Percentiles rank a stretch among this genome's conserved stretches.
Evolutionary conservation across 2,888 invertebrate species (phyloP).

Genomic region (Andrena praecox): DNA sequence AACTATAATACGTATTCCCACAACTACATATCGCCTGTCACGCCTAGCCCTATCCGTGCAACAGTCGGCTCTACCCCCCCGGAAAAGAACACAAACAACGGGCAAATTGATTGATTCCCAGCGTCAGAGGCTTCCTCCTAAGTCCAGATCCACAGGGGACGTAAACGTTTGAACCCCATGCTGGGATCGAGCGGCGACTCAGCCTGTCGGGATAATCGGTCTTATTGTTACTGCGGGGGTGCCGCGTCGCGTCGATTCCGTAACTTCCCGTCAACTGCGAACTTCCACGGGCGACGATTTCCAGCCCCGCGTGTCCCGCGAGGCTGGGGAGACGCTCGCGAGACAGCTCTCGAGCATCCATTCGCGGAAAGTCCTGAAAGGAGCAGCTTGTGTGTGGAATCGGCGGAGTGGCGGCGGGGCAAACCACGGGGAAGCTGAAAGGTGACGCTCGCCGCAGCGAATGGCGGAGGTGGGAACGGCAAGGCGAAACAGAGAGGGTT

Average conservation of each 20-base stretch:
- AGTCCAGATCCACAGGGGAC: slow-evolving; percentile 4
- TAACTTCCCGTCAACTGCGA: slow-evolving; percentile 55
- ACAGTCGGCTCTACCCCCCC: neutral
- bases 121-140: neutral
- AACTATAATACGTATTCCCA: too few relatives aligned
- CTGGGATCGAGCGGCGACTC: slow-evolving; percentile 29
- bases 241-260: slow-evolving; percentile 41
- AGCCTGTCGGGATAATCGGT: slow-evolving; percentile 60
- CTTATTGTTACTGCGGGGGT: slow-evolving; percentile 64
- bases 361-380: slow-evolving; percentile 46
- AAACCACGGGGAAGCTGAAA: slow-evolving; percentile 9
- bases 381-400: slow-evolving; percentile 48
- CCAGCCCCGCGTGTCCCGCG: slow-evolving; percentile 23
- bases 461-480: neutral
- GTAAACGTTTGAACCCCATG: slow-evolving; percentile 32
- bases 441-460: slow-evolving; percentile 6
- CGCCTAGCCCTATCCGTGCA: neutral
- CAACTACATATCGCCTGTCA: too few relatives aligned
- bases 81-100: slow-evolving; percentile 14
- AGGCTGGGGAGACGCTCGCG: neutral
- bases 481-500: neutral
- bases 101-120: neutral
- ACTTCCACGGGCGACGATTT: slow-evolving; percentile 42
- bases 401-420: neutral
- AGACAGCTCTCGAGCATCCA: slow-evolving; percentile 15